Base-by-base conservation (phyloP, 2,113 vertebrate genomes). In the Pluvianellus socialis region DNA sequence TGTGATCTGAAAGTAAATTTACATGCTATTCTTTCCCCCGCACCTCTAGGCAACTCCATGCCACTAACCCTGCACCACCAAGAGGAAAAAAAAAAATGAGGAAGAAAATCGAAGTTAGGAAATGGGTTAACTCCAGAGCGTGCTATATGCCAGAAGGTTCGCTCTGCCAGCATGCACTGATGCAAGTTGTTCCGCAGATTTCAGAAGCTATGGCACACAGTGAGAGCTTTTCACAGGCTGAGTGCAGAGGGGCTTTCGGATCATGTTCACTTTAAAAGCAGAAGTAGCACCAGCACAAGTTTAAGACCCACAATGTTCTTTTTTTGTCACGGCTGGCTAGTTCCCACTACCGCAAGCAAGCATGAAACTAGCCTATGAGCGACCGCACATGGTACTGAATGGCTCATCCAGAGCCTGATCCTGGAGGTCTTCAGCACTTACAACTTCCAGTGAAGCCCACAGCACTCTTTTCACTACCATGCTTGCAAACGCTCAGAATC, bases 201-300 rank as follows among this genome's bases (percentile, higher is more conserved):
- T 93, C 88, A 87, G 86, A 80, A 67, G 81, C 74, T 42, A 12
- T 8, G 71, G 93, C 73, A 85, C 86, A 77, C 4, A 53, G 49
- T 12, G 73, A 86, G 30, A 10, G 38, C 82, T 67, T 27, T 67
- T 88, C 71, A 62, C 67, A 81, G 66, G 32, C 83, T 71, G 86
- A 92, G 50, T 79, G 74, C 87, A 90, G 77, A 96, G 94, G 92
- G 95, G 94, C 77, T 96, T 97, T 96, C 97, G 91, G 84, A 90
- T 71, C 11, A 3, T 76, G 77, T 9, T 96, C 95, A 92, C 94
- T 90, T 81, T 85, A 97, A 97, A 97, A 97, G 96, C 96, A 96
- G 97, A 97, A 97, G 95, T 96, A 95, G 86, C 89, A 94, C 81
- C 84, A 91, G 66, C 71, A 89, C 67, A 85, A 92, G 73, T 35